Evolutionary conservation across 2,888 invertebrate species (phyloP), one percentile per base, ranked within the genome.

Genomic region (Chaetoderma sp.): DNA sequence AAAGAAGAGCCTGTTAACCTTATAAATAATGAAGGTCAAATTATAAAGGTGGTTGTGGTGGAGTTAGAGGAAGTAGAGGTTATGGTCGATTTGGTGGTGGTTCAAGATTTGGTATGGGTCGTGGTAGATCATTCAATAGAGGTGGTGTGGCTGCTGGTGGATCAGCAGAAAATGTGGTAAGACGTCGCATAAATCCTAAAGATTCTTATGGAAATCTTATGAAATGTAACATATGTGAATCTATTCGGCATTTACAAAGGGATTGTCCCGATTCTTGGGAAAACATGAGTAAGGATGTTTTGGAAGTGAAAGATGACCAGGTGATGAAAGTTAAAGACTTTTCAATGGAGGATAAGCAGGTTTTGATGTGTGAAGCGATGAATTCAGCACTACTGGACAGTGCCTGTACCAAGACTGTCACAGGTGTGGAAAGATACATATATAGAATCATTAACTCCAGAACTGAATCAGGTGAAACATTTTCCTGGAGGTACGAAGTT

Each of bases 301-400:
- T 6, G 16, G 44, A 58, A 28, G n/a, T n/a, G n/a, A n/a, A n/a
- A n/a, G n/a, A n/a, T n/a, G n/a, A n/a, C n/a, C n/a, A n/a, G n/a
- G n/a, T n/a, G n/a, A n/a, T n/a, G n/a, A 44, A 44, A 2, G 58
- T 45, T 10, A n/a, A 44, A n/a, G 18, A 44, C 23, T 58, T 58
- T 28, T 44, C 58, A 21, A 47, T 13, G 21, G 13, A 47, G 8
- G 47, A 27, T 10, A 32, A n/a, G 10, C 54, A 13, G 6, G 13
- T 13, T 10, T 18, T 69, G 33, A 36, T 61, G 25, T 28, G 58
- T 45, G 68, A 72, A 63, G 60, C 72, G 8, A 32, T 32, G 5
- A 64, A 67, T 42, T 65, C 65, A 30, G 67, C 70, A 36, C 56
- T 72, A 30, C 49, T 72, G 30, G 69, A 70, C 32, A 65, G 61